Percentiles rank a stretch among this genome's conserved stretches.
phyloP scores from a whole-genome alignment of 1,140 invertebrate species.

The Zaprionus vittiger region DNA sequence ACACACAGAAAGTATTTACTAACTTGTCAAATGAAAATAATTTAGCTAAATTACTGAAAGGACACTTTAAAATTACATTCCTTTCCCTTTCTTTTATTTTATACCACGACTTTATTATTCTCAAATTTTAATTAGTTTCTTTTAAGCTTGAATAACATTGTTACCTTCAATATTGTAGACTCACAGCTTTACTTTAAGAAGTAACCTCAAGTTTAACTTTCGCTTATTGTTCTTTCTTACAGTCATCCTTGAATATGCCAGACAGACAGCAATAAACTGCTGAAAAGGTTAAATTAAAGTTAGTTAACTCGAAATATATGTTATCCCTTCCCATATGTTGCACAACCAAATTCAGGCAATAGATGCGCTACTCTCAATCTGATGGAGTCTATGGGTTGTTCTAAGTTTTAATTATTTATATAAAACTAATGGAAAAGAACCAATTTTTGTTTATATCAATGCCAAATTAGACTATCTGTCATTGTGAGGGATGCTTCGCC shows the following conservation, averaged over 20 bases:
- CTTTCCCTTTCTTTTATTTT: no score
- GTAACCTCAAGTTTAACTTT: not conserved
- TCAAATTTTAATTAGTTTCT: no score
- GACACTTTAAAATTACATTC: no score
- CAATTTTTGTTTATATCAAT: not conserved
- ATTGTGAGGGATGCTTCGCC: not conserved
- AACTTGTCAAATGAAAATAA: not conserved
- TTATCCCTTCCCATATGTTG: not conserved
- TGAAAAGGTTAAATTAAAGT: conserved; percentile 19
- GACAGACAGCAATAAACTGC: not conserved
- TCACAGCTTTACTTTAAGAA: not conserved
- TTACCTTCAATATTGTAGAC: not conserved
- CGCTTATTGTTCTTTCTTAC: not conserved
- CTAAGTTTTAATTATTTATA: not conserved
- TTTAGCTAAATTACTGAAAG: no score
- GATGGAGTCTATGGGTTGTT: not conserved
- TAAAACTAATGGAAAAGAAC: not conserved
- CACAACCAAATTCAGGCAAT: conserved; percentile 13
- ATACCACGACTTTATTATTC: no score
- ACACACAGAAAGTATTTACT: not conserved
- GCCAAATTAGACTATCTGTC: conserved; percentile 20
- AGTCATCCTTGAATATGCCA: not conserved
- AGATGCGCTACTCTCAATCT: conserved; percentile 11
- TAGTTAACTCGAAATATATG: not conserved
- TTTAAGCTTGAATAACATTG: no score